Base-by-base conservation (phyloP, 1,140 invertebrate species). In the Brachionus rubens region DNA sequence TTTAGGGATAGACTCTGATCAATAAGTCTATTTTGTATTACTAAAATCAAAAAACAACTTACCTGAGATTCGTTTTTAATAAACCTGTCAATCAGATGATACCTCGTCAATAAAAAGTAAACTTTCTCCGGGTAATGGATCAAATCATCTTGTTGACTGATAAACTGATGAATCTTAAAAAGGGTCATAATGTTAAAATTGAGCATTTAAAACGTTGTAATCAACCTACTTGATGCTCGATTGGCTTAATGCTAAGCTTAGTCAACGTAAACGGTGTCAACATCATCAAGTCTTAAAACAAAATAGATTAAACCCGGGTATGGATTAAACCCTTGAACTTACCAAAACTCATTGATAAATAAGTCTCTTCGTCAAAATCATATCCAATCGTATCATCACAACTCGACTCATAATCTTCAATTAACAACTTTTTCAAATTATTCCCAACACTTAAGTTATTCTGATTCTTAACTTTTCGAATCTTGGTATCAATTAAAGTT, bases 81-180 rank as follows among this genome's bases (percentile, higher is more conserved):
- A 59, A 59, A 40, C 36, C 19, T 59, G 30, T 59, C 54, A 33
- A 65, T 65, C 2, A 65, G 30, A 43, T 65, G 16, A 43, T 65
- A 65, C 24, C 59, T 41, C 19, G 16, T 65, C 40, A 65, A 65
- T 9, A 65, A 24, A 65, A 10, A 65, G 24, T 24, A 65, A 1
- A 46, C 59, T 46, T 65, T 65, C 24, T 65, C 59, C 33, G 59
- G 59, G 24, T 43, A 43, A 24, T 65, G 19, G 24, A 65, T 65
- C 59, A 65, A 65, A 43, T 65, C 59, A 14, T 65, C 59, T n/a
- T 65, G 59, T 4, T 43, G 59, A 24, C 59, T 65, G 21, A 65
- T 65, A 43, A 43, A 65, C n/a, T 65, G 59, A 43, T 65, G 59
- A 26, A 65, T 65, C 59, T 54, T 54, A 54, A 54, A 54, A 62